These are phyloP conservation scores for Ptycholaimellus sp. DNA, from an alignment of 2,888 invertebrate genomes.

Conservation along the genomic window DNA sequence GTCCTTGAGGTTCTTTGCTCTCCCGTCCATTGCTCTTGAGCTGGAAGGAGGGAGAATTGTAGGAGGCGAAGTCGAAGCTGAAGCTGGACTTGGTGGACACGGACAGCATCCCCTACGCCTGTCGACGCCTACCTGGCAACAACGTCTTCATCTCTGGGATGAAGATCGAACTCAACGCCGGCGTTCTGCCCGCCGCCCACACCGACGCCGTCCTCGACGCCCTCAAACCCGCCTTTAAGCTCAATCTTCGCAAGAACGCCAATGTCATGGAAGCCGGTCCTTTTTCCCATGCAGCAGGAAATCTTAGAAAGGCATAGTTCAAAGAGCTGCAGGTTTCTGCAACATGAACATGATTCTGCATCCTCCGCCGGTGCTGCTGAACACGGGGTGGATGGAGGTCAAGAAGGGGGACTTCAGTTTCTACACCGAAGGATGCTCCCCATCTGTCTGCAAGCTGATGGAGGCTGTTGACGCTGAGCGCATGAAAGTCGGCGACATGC, in stretches of 20 bases:
- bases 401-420: neutral
- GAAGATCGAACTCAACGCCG: neutral
- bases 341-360: constrained; percentile 4
- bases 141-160: neutral
- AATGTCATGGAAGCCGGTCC: constrained; percentile 3
- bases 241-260: neutral
- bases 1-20: too few relatives aligned
- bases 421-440: constrained; percentile 2
- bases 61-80: neutral
- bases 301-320: neutral
- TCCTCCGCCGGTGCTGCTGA: constrained; percentile 1
- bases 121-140: constrained; percentile 1
- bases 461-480: constrained; percentile 1
- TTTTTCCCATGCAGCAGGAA: neutral
- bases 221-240: neutral
- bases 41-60: too few relatives aligned
- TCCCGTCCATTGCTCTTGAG: too few relatives aligned
- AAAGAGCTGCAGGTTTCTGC: neutral
- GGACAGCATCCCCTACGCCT: constrained; percentile 4
- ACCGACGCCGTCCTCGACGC: neutral
- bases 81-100: constrained; percentile 3
- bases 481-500: neutral
- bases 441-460: neutral
- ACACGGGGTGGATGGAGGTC: constrained; percentile 2
- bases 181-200: neutral